Evolutionary conservation across 2,888 invertebrate genomes (phyloP).

Genomic region (Tetragnatha montana): DNA sequence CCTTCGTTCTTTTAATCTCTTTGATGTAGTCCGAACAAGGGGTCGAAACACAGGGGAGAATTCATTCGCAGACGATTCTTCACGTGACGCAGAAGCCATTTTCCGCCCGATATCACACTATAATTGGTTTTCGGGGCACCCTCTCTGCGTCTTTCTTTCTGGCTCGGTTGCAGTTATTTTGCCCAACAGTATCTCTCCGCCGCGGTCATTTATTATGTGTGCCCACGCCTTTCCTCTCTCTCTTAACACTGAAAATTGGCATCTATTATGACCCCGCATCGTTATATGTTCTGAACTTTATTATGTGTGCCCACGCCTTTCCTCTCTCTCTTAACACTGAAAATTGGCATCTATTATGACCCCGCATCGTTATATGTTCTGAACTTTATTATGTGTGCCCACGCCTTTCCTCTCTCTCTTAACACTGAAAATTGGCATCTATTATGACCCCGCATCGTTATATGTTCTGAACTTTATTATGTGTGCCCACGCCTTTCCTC

Average conservation of each 20-base stretch:
- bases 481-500: background rate
- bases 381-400: background rate
- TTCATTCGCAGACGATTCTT: constrained; percentile 67
- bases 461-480: no score
- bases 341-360: background rate
- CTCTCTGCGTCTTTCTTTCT: constrained; percentile 2
- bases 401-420: background rate
- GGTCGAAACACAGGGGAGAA: constrained; percentile 67
- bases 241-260: background rate
- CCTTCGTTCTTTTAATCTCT: constrained; percentile 63
- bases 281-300: no score
- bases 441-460: no score
- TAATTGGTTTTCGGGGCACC: constrained; percentile 64
- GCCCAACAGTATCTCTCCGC: background rate
- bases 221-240: background rate
- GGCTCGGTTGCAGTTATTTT: background rate
- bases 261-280: no score
- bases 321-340: background rate
- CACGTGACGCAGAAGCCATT: constrained; percentile 64
- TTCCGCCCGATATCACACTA: constrained; percentile 65
- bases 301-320: background rate
- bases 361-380: no score
- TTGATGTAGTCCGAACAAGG: constrained; percentile 65
- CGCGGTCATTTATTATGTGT: background rate
- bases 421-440: background rate